Evolutionary conservation across 2,797 vertebrate species (phyloP).

Genomic region (Sardinella longiceps): DNA sequence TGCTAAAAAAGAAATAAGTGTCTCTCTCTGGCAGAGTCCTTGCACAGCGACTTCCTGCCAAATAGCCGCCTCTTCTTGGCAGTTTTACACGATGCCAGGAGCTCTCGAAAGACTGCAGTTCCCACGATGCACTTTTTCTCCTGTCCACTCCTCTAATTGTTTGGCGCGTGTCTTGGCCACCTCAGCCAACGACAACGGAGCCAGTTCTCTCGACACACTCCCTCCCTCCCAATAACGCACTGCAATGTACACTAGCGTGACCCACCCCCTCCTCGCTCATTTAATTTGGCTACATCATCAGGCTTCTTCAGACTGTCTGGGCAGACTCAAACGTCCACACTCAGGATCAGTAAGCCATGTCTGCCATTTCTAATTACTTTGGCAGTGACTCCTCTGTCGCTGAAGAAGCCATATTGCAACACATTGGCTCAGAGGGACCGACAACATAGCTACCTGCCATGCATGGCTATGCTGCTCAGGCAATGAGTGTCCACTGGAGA

Average conservation of each 20-base stretch:
- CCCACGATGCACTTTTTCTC: conserved; percentile 40
- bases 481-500: neutral
- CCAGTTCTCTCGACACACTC: neutral
- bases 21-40: neutral
- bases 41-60: neutral
- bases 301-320: neutral
- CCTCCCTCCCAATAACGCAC: neutral
- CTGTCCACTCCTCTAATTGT: conserved; percentile 43
- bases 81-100: neutral
- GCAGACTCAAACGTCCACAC: neutral
- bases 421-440: neutral
- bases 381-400: neutral
- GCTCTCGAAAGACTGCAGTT: conserved; percentile 33
- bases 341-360: neutral
- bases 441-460: neutral
- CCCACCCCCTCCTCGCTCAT: neutral
- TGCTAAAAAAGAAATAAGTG: neutral
- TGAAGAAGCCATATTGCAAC: neutral
- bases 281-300: neutral
- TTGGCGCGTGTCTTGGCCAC: conserved; percentile 27
- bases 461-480: neutral
- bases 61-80: neutral
- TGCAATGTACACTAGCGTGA: neutral
- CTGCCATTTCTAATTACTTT: neutral
- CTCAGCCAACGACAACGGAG: neutral